Conservation (phyloP, 2,797 vertebrate species). For the Platalea minor region DNA sequence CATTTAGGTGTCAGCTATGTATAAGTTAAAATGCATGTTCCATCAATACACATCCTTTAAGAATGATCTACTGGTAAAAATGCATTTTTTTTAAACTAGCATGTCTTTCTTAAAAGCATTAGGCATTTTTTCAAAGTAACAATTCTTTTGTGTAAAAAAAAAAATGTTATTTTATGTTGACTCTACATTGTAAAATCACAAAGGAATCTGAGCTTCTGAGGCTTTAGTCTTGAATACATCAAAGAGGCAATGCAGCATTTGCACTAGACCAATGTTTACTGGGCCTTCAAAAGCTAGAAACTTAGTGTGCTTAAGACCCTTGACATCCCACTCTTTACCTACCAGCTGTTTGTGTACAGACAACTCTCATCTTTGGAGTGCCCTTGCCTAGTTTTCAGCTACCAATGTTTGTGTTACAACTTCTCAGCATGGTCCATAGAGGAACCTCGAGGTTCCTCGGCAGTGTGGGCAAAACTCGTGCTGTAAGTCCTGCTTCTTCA, state of each 20-base stretch:
- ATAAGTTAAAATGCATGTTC: background rate
- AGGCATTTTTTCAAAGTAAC: background rate
- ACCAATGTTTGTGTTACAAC: fast-evolving
- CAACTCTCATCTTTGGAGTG: background rate
- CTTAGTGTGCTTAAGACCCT: background rate
- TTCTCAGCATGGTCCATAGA: background rate
- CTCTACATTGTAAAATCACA: background rate
- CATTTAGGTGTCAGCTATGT: background rate
- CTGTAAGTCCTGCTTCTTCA: background rate
- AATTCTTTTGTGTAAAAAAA: background rate
- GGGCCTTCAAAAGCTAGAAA: background rate
- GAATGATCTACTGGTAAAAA: background rate
- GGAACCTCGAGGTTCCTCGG: background rate
- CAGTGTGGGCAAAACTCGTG: background rate
- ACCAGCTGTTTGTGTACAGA: background rate
- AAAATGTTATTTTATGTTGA: background rate
- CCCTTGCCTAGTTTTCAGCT: background rate
- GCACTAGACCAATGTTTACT: background rate
- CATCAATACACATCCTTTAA: background rate
- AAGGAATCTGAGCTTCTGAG: background rate
- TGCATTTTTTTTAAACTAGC: background rate
- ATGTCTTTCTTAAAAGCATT: background rate
- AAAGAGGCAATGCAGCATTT: background rate
- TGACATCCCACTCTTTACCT: background rate
- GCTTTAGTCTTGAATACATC: background rate